Percentiles rank a stretch among this genome's conserved stretches.
phyloP scores from a whole-genome alignment of 2,797 vertebrate species.

The Tapera naevia region DNA sequence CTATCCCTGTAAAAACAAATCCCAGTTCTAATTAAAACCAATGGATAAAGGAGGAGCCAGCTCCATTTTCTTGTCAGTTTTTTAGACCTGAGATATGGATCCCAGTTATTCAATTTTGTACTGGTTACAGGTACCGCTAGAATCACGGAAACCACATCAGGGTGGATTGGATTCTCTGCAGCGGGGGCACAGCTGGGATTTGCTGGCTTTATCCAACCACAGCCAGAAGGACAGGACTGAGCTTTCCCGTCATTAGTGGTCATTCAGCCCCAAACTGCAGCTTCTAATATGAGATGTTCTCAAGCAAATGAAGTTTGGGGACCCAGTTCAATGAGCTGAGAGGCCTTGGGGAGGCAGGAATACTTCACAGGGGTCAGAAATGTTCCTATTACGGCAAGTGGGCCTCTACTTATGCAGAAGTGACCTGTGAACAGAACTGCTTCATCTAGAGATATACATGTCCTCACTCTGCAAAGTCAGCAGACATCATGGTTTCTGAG shows the following conservation, averaged over 20 bases:
- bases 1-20: neutral
- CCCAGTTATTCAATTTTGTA: neutral
- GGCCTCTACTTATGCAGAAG: neutral
- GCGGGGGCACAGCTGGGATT: neutral
- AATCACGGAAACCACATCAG: neutral
- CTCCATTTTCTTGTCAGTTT: neutral
- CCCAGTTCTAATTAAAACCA: neutral
- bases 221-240: neutral
- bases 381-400: neutral
- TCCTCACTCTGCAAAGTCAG: neutral
- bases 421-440: neutral
- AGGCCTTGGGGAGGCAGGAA: neutral
- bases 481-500: neutral
- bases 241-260: rapidly evolving
- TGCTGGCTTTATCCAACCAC: neutral
- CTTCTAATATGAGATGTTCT: neutral
- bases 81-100: neutral
- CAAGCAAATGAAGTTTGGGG: neutral
- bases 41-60: neutral
- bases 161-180: too few relatives aligned
- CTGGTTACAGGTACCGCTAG: rapidly evolving
- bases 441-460: neutral
- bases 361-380: neutral
- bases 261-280: neutral
- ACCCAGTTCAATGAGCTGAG: neutral